These are phyloP conservation scores for Aphyosemion australe DNA, from an alignment of 2,113 vertebrate species.

Conservation along the genomic window DNA sequence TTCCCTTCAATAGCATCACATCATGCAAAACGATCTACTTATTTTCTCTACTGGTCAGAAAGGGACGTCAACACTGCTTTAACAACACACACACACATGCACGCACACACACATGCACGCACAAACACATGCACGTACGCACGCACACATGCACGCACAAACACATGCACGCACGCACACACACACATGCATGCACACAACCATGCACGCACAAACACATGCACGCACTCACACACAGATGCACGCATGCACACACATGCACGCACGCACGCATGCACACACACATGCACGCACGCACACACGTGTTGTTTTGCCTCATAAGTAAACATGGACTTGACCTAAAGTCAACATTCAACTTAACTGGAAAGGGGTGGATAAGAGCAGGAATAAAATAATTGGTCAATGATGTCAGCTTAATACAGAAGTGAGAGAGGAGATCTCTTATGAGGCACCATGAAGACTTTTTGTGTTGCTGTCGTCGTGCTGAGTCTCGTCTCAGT, in stretches of 20 bases:
- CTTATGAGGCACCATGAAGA: constrained; percentile 30
- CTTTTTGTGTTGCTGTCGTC: constrained; percentile 22
- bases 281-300: no score
- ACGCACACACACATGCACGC: no score
- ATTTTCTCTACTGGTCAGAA: no score
- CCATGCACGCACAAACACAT: no score
- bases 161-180: no score
- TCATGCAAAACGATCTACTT: no score
- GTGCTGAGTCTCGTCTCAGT: constrained; percentile 38
- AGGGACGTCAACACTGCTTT: no score
- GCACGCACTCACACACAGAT: neutral
- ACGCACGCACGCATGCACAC: no score
- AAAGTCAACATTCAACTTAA: neutral
- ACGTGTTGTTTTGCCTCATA: neutral
- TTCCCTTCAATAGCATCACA: no score
- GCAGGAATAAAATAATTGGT: neutral
- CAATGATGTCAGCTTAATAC: neutral
- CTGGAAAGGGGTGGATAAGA: neutral
- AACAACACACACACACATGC: no score
- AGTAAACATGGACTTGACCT: constrained; percentile 20
- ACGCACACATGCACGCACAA: no score
- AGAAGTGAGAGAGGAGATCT: neutral
- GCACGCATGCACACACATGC: neutral
- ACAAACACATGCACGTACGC: neutral
- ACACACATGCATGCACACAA: no score